Evolutionary conservation across 53 echinoderm and acorn worm species (phyloP), one percentile per base, ranked within the genome.

Genomic region (Hippasteria phrygiana): DNA sequence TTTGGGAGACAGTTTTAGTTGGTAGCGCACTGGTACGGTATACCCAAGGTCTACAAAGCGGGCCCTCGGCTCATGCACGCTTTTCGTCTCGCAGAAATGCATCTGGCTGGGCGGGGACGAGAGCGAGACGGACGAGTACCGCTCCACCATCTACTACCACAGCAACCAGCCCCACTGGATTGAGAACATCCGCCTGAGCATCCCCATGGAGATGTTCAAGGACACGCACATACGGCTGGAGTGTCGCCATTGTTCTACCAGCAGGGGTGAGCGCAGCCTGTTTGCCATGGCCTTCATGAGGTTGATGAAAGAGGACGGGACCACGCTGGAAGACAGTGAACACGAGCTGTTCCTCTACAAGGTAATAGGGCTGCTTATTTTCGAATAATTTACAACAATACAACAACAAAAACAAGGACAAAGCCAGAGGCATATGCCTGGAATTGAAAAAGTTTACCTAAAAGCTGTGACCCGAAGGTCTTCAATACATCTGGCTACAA

Each of bases 211-310:
- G 54, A 90, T 45, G 62, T 96, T 93, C 75, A 93, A 94, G 40
- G 92, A 92, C 53, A 92, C 96, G 1, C 96, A 96, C 73, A 92
- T 96, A 10, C 88, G 96, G 40, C 84, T 96, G 56, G 96, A 96
- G 84, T 96, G 90, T 66, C 62, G 94, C 16, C 96, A 96, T 37
- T 93, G 93, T 38, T 93, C 93, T 33, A 48, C 87, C 37, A 50
- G 34, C 34, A 77, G 75, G 53, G 90, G 71, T 54, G 95, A 89
- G 62, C 92, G 94, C 45, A 87, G 77, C 18, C 79, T 97, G 39
- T 94, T 92, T 89, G 98, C 87, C 32, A 88, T 97, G 72, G 93
- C 95, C 1, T 97, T 97, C 88, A 94, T 97, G 87, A 84, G 94
- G 26, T 90, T 95, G 46, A 97, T 93, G 90, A 97, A 95, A 82